Conservation (phyloP, 2,797 vertebrate species). For the Sebastes vulpes region DNA sequence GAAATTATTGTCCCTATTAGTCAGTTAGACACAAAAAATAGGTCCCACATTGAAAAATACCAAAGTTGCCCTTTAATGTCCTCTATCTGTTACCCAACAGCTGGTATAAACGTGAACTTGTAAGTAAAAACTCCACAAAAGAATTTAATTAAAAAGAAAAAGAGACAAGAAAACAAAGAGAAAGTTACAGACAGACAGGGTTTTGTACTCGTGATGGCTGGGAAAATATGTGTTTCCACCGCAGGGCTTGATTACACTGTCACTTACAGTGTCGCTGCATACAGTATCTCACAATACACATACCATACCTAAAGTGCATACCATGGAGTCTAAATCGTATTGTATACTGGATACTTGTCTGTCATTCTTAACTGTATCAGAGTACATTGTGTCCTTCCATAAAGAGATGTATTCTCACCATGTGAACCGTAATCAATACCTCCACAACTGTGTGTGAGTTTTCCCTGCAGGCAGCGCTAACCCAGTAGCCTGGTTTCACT, state of each 20-base stretch:
- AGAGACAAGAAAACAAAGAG: neutral
- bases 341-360: neutral
- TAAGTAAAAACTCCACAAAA: neutral
- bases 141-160: neutral
- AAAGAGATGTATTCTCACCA: constrained; percentile 2
- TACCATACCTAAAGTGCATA: neutral
- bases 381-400: neutral
- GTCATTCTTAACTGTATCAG: neutral
- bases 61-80: neutral
- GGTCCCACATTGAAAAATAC: no score
- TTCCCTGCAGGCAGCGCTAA: constrained; percentile 55
- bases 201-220: neutral
- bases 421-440: constrained; percentile 56
- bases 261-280: neutral
- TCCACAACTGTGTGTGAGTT: constrained; percentile 6
- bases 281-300: neutral
- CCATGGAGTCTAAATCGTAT: neutral
- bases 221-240: neutral
- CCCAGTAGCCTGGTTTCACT: constrained; percentile 66
- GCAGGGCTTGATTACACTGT: neutral
- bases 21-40: no score
- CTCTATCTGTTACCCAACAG: neutral
- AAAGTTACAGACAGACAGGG: neutral
- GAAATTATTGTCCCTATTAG: no score
- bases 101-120: neutral